phyloP scores from a whole-genome alignment of 2,888 invertebrate species.

The Cyclophora albipunctata region DNA sequence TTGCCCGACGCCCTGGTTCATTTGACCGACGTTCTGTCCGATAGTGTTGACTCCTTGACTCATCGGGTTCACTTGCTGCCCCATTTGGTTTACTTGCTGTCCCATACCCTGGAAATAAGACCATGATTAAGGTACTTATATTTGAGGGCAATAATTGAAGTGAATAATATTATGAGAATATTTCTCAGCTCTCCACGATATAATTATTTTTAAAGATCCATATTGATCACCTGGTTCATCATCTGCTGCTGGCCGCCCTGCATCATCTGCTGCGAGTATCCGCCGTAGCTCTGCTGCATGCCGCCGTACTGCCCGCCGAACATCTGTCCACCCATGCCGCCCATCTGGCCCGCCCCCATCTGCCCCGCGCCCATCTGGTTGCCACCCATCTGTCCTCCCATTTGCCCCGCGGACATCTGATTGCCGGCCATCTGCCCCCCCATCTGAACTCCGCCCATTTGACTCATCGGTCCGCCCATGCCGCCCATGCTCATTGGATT shows the following conservation, averaged over 20 bases:
- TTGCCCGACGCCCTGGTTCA: constrained; percentile 67
- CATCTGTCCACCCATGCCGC: constrained; percentile 73
- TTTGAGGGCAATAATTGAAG: too few species aligned
- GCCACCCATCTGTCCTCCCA: constrained; percentile 41
- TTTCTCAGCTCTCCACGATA: too few species aligned
- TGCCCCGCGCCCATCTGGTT: constrained; percentile 57
- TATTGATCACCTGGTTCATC: constrained; percentile 58
- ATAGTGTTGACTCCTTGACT: constrained; percentile 60
- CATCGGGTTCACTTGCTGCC: constrained; percentile 69
- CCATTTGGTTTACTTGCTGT: constrained; percentile 67
- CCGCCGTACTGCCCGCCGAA: constrained; percentile 77
- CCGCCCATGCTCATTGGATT: constrained; percentile 49
- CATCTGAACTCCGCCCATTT: constrained; percentile 60
- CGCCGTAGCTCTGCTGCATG: constrained; percentile 75
- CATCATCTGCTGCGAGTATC: constrained; percentile 70
- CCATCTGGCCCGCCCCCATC: constrained; percentile 62
- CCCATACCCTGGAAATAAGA: constrained; percentile 53
- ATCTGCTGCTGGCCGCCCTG: constrained; percentile 70
- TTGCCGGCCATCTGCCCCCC: constrained; percentile 45
- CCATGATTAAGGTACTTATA: neutral
- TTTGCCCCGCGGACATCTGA: constrained; percentile 49
- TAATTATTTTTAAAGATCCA: too few species aligned
- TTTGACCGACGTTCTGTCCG: constrained; percentile 63
- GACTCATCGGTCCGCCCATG: constrained; percentile 62
- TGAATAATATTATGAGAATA: too few species aligned